phyloP scores from a whole-genome alignment of 2,888 invertebrate genomes.

The Aphidius colemani region DNA sequence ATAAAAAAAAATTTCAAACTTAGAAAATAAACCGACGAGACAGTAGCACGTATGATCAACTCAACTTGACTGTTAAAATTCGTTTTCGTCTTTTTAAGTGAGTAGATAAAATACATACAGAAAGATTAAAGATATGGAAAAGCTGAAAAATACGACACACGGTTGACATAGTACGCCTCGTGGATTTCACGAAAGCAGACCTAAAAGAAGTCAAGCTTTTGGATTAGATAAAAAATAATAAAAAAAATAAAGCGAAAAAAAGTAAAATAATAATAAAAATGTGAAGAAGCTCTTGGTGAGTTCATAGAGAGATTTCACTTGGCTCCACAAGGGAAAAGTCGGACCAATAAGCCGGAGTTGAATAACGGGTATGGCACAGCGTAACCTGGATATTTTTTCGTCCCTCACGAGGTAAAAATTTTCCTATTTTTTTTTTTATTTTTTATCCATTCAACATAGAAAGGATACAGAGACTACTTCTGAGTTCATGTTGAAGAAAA shows the following conservation, averaged over 20 bases:
- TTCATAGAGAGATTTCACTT: conserved; percentile 20
- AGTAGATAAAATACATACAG: too few species aligned
- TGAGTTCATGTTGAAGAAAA: neutral
- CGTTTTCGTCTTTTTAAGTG: too few species aligned
- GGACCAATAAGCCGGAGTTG: conserved; percentile 22
- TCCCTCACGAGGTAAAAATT: too few species aligned
- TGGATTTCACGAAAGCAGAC: conserved; percentile 17
- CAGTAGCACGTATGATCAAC: too few species aligned
- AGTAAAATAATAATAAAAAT: neutral
- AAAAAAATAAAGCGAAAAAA: neutral
- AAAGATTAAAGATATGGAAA: neutral
- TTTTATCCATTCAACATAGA: too few species aligned
- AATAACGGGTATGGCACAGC: conserved; percentile 15
- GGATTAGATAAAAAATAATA: neutral
- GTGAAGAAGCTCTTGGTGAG: conserved; percentile 15
- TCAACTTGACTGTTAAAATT: too few species aligned
- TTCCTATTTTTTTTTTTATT: too few species aligned
- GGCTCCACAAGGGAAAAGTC: conserved; percentile 20
- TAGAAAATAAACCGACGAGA: too few species aligned
- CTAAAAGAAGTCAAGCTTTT: neutral
- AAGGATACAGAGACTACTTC: neutral
- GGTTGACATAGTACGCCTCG: conserved; percentile 22
- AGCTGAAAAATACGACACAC: conserved; percentile 20
- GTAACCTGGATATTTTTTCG: neutral
- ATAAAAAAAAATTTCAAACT: too few species aligned